Base-by-base conservation (phyloP, 2,888 invertebrate species). In the Diadegma fenestrale region DNA sequence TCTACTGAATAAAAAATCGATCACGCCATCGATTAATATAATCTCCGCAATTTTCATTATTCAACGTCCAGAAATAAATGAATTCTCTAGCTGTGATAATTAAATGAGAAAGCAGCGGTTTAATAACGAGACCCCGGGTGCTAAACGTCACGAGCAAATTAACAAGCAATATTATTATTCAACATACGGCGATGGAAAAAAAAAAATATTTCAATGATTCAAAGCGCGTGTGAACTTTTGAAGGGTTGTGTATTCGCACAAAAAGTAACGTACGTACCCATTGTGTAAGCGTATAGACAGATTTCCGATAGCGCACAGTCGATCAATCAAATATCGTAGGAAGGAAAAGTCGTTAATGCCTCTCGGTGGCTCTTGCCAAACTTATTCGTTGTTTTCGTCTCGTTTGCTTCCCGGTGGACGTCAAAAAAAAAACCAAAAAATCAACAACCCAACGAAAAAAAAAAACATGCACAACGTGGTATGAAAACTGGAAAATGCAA, bases 311-410 rank as follows among this genome's bases (percentile, higher is more conserved):
- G 17, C 26, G n/a, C n/a, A 80, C 77, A 82, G 80, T 83, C 85
- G 75, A 85, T 85, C 83, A 85, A 85, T 85, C 85, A 83, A 80
- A 69, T 26, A 58, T 48, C 73, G 68, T 26, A 58, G 75, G 66
- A 78, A 72, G 68, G 77, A 63, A 85, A 80, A 78, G 45, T 73
- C 81, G 80, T 63, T 85, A 84, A 84, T 84, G 72, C 75, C 68
- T 82, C 78, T 26, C 48, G 54, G 43, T 68, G 63, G n/a, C 51
- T 80, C 51, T 51, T 73, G 48, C n/a, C 51, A 22, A 68, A 22
- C 54, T 75, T 63, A 79, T 33, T 41, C 69, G 48, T 17, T 71
- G 51, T 69, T 48, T 75, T 73, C 26, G 26, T 73, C 72, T 58
- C 19, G n/a, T 61, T 61, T 45, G 61, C 26, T 69, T 69, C 33